These are phyloP conservation scores for Phylloscopus whistleri DNA, from an alignment of 2,113 vertebrate genomes.

Conservation along the genomic window DNA sequence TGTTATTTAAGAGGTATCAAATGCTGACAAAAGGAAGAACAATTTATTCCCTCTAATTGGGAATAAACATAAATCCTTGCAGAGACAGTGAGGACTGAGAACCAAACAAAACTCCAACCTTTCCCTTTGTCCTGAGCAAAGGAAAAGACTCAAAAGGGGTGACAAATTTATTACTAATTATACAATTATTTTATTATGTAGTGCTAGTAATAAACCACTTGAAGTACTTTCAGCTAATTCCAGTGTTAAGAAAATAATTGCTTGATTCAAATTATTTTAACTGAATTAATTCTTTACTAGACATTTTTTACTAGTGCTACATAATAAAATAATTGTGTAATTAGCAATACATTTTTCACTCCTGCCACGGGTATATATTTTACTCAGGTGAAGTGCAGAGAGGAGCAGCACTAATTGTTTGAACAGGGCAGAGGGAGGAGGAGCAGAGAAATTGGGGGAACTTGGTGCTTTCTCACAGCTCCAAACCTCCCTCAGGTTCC, in stretches of 20 bases:
- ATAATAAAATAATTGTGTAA: slow-evolving; percentile 81
- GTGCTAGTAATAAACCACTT: slow-evolving; percentile 76
- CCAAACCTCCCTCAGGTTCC: neutral
- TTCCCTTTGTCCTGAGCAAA: slow-evolving; percentile 62
- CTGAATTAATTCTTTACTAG: slow-evolving; percentile 81
- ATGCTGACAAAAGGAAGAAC: neutral
- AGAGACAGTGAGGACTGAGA: neutral
- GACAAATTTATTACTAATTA: slow-evolving; percentile 83
- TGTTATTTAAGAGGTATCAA: neutral
- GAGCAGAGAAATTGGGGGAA: neutral
- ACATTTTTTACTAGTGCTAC: slow-evolving; percentile 77
- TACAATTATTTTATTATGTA: slow-evolving; percentile 77
- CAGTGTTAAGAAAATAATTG: slow-evolving; percentile 83
- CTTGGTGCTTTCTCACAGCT: neutral
- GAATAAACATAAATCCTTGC: slow-evolving; percentile 26
- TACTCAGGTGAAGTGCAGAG: slow-evolving; percentile 54
- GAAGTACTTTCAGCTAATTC: slow-evolving; percentile 78
- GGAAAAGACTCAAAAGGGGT: slow-evolving; percentile 65
- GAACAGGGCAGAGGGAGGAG: neutral
- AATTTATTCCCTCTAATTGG: neutral
- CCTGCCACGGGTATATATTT: slow-evolving; percentile 70
- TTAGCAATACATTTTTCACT: slow-evolving; percentile 77
- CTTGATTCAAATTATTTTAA: slow-evolving; percentile 82
- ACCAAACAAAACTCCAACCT: slow-evolving; percentile 34
- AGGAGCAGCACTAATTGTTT: neutral